These are phyloP conservation scores for Vannuccia rotundouncinata DNA, from an alignment of 2,888 invertebrate species.

Conservation along the genomic window DNA sequence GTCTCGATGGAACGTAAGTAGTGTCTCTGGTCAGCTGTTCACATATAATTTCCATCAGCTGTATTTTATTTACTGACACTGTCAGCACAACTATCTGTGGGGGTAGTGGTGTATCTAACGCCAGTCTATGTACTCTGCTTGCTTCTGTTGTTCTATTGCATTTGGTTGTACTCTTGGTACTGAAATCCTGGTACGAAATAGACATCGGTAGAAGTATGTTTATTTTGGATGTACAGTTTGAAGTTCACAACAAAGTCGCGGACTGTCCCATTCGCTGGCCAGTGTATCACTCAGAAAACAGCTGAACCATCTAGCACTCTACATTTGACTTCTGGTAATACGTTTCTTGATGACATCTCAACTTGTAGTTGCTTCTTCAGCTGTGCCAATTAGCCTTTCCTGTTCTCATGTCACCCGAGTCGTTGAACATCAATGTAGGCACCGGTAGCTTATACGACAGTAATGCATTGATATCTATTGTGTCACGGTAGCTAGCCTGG, in stretches of 20 bases:
- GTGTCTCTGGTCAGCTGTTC: conserved; percentile 17
- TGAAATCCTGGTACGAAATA: conserved; percentile 37
- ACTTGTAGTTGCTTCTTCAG: conserved; percentile 36
- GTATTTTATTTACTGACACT: conserved; percentile 40
- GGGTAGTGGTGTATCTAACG: conserved; percentile 39
- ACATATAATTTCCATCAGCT: conserved; percentile 42
- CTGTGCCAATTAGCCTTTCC: conserved; percentile 39
- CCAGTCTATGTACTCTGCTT: conserved; percentile 32
- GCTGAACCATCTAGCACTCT: conserved; percentile 41
- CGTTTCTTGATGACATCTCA: conserved; percentile 12
- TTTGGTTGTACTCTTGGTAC: conserved; percentile 20
- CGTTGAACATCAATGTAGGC: conserved; percentile 41
- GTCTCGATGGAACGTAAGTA: conserved; percentile 13
- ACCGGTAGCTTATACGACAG: conserved; percentile 40
- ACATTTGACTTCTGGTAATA: conserved; percentile 17
- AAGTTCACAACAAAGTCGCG: conserved; percentile 39
- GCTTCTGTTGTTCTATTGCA: conserved; percentile 26
- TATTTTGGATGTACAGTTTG: conserved; percentile 19
- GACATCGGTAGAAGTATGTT: conserved; percentile 22
- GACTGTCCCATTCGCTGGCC: conserved; percentile 40
- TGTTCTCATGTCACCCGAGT: conserved; percentile 41
- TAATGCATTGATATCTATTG: conserved; percentile 35
- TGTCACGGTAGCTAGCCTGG: conserved; percentile 4
- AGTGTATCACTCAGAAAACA: conserved; percentile 40
- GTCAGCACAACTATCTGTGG: conserved; percentile 40